Evolutionary conservation across 2,888 invertebrate genomes (phyloP).

Genomic region (Sarcophaga variegata): DNA sequence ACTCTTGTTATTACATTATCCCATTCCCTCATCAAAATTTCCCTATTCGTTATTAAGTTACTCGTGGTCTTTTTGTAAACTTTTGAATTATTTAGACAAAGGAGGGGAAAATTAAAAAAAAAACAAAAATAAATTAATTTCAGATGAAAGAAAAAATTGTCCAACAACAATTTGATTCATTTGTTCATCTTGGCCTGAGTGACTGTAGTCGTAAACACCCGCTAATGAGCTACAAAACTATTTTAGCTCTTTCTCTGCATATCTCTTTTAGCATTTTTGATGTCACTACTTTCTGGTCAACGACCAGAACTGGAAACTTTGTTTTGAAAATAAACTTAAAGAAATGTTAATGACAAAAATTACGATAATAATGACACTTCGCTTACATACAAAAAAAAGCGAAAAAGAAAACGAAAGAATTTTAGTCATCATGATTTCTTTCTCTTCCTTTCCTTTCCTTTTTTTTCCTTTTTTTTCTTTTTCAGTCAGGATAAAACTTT

Average conservation of each 20-base stretch:
- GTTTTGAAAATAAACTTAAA: constrained; percentile 51
- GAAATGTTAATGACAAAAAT: constrained; percentile 63
- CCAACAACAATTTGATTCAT: constrained; percentile 53
- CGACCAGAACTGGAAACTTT: constrained; percentile 47
- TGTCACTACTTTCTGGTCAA: constrained; percentile 50
- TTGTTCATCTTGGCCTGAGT: constrained; percentile 51
- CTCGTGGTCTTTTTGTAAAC: too few species aligned
- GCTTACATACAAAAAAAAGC: neutral
- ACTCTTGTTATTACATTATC: too few species aligned
- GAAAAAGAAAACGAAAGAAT: neutral
- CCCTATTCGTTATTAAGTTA: too few species aligned
- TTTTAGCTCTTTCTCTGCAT: constrained; percentile 44
- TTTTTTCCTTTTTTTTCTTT: neutral
- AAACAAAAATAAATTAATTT: constrained; percentile 14
- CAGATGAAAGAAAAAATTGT: neutral
- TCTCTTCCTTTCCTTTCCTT: neutral
- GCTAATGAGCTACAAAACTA: constrained; percentile 72
- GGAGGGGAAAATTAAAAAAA: neutral
- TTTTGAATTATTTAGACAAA: too few species aligned
- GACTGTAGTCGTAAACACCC: constrained; percentile 40
- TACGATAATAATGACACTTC: constrained; percentile 67
- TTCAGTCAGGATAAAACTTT: too few species aligned
- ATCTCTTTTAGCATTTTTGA: constrained; percentile 3
- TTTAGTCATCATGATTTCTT: neutral
- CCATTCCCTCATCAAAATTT: too few species aligned